Base-by-base conservation (phyloP, 2,888 invertebrate species). In the Papilio gigon region DNA sequence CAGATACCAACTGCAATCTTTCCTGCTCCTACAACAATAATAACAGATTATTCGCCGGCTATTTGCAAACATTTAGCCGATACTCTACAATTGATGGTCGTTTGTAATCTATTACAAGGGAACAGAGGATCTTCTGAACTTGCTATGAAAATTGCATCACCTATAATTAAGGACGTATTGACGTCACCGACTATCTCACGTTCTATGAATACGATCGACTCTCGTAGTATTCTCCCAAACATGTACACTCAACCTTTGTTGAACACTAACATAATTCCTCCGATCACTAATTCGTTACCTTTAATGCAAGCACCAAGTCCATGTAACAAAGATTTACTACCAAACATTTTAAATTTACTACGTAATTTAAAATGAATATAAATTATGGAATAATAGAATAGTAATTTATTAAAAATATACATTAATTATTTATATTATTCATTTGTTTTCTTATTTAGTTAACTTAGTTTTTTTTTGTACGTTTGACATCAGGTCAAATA, bases 61-160 rank as follows among this genome's bases (percentile, higher is more conserved):
- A 81, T 87, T 0, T 89, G 90, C 69, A 84, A 87, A 67, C 88
- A 87, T 60, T 66, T 90, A 53, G 85, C 82, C 0, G 84, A 90
- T 44, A 85, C 89, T 0, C 75, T 90, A 1, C 87, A 90, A 42
- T 50, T 90, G 0, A 84, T 90, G 88, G 83, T 86, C 1, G 85
- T 88, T 0, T 78, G 80, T 17, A 87, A 88, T 71, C 73, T 88
- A 27, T 68, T 90, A 0, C 83, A 88, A 65, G 85, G 83, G 20
- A 80, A 73, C 8, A 77, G 76, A 58, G 80, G 80, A 0, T 81
- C 78, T 1, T 76, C 82, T 1, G 80, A 85, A 40, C 42, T 80
- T 14, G 82, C 82, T 5, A 65, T 84, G 20, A 78, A 82, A 66
- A 70, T 85, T 5, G 83, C 84, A 9, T 73, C 76, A 0, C 86